phyloP scores from a whole-genome alignment of 2,888 invertebrate species.

The Melipona beecheii region DNA sequence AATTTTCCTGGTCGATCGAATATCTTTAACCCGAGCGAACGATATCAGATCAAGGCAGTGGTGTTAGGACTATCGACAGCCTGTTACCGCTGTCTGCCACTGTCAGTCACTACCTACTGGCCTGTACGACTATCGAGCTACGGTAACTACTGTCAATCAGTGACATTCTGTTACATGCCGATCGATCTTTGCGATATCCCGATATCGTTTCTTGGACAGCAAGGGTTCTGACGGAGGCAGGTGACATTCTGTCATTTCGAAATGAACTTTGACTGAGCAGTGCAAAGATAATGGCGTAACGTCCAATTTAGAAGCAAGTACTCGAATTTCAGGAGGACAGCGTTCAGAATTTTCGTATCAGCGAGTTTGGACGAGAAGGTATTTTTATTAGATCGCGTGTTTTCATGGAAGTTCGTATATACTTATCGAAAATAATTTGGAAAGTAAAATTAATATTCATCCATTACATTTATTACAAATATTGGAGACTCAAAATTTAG shows the following conservation, averaged over 20 bases:
- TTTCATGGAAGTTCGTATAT: too few species aligned
- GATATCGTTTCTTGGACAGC: not conserved
- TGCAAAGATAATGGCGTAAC: not conserved
- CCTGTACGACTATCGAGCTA: constrained; percentile 20
- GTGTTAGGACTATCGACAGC: constrained; percentile 43
- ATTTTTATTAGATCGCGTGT: too few species aligned
- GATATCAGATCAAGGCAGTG: not conserved
- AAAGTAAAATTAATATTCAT: too few species aligned
- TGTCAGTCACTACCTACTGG: constrained; percentile 41
- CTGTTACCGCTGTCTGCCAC: constrained; percentile 35
- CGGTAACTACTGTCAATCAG: constrained; percentile 34
- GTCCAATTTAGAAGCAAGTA: not conserved
- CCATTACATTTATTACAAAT: too few species aligned
- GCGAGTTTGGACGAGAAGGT: too few species aligned
- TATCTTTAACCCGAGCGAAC: not conserved
- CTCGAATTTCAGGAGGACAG: not conserved
- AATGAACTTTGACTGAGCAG: not conserved
- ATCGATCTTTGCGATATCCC: not conserved
- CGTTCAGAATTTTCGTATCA: not conserved
- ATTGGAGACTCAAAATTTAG: too few species aligned
- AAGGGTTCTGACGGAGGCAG: not conserved
- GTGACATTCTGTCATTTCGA: not conserved
- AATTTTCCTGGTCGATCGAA: constrained; percentile 1
- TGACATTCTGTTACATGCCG: not conserved
- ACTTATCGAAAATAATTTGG: too few species aligned